Evolutionary conservation across 2,888 invertebrate species (phyloP), one percentile per base, ranked within the genome.

Genomic region (Coleophora deauratella): DNA sequence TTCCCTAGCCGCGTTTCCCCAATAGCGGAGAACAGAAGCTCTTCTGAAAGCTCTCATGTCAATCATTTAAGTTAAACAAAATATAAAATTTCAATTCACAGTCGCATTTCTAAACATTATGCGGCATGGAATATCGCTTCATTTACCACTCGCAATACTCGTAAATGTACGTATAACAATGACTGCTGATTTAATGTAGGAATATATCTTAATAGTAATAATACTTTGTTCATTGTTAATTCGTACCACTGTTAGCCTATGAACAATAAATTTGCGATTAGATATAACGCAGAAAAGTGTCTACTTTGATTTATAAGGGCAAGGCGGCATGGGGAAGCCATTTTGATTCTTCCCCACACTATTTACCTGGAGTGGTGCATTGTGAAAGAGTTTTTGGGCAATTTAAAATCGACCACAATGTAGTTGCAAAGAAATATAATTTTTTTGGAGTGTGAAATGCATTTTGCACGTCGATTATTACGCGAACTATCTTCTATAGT

Each of bases 11-110:
- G 57, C 59, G 51, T 55, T 55, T 49, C 42, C 44, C 37, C 46
- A 47, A 47, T 54, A 49, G 40, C 48, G 27, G 35, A 27, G 27
- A 37, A 30, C 51, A 47, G 57, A 51, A 59, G 53, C 54, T 62
- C 65, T n/a, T 69, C 72, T 68, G 75, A 74, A 54, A 61, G 65
- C 3, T 69, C 72, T 68, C 76, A 74, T 74, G 82, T 86, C 85
- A 84, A 85, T 86, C 82, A 82, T 72, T 73, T 66, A 68, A 57
- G 86, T 86, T 85, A 86, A 86, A 86, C 86, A 85, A 85, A 85
- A 68, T 78, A 82, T 85, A 80, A 85, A 85, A 85, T 75, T 21
- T 75, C 72, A 79, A 84, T 84, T 82, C 74, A 77, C 70, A 65
- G 56, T 62, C n/a, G 51, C 62, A 67, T 72, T 71, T 66, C 56